Base-by-base conservation (phyloP, 1,140 invertebrate genomes). In the Adoxophyes honmai region DNA sequence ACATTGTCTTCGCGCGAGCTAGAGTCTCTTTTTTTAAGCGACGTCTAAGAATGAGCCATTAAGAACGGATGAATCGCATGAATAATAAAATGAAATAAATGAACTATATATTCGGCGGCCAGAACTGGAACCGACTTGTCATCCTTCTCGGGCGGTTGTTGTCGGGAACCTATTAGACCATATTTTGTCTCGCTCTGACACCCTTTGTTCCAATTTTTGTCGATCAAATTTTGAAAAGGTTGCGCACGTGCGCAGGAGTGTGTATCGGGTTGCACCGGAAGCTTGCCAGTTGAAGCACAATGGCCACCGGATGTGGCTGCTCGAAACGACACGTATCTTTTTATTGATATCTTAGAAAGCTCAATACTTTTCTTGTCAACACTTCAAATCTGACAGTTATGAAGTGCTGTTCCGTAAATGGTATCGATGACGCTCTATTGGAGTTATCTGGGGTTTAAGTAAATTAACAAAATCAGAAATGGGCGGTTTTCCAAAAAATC, bases 161-260 rank as follows among this genome's bases (percentile, higher is more conserved):
- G 36, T 13, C 13, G 10, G 10, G 36, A 4, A 10, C 13, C 8
- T 37, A 36, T 69, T 59, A 42, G 21, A 57, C n/a, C n/a, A n/a
- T 65, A 64, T 57, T 55, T 62, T 34, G 51, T 66, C 57, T 60
- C 67, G 65, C 66, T 69, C 66, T 71, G 60, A 59, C 63, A 70
- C 70, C 70, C 72, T 73, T 75, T 76, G 69, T 60, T 75, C 66
- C 64, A 66, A 75, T 78, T 83, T 83, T 79, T 71, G 66, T 77
- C 73, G 73, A 73, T 79, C 64, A 68, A 80, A 75, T 74, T 88
- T 83, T 80, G 81, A 82, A 82, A 86, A 86, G 85, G 73, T 74
- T 66, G 76, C 86, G 86, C 86, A 86, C 86, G 86, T 88, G 86
- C 83, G 86, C 86, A 80, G 74, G 86, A 88, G 86, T 86, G 76